phyloP scores from a whole-genome alignment of 2,797 vertebrate species.

The Lepus oiostolus region DNA sequence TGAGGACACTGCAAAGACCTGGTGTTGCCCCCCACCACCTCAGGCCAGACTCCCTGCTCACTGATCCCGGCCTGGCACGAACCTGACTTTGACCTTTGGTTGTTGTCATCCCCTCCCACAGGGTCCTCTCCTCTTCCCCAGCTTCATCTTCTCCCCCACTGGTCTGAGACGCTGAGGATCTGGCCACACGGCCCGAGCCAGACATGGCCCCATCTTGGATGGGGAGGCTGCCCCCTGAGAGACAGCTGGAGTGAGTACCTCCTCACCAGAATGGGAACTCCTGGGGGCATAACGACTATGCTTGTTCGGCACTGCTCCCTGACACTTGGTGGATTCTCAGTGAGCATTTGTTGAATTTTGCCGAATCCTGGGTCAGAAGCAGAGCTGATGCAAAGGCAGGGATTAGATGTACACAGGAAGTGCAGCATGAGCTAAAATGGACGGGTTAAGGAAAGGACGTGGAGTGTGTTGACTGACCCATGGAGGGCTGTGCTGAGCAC shows the following conservation, averaged over 20 bases:
- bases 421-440: background rate
- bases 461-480: rapidly evolving
- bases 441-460: background rate
- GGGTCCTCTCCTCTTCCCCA: too few species aligned
- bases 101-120: background rate
- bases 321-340: background rate
- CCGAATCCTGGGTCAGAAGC: constrained; percentile 43
- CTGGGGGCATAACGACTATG: background rate
- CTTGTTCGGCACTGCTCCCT: constrained; percentile 30
- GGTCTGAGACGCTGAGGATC: constrained; percentile 81
- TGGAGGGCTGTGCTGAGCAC: background rate
- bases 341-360: background rate
- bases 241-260: background rate
- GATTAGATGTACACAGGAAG: background rate
- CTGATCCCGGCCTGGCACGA: background rate
- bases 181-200: constrained; percentile 73
- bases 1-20: background rate
- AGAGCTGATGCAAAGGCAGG: background rate
- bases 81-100: background rate
- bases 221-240: background rate
- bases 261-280: background rate
- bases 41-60: background rate
- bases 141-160: background rate
- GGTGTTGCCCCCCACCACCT: background rate
- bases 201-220: background rate